Conservation (phyloP, 53 echinoderm and acorn worm genomes). For the Actinopyga echinites region DNA sequence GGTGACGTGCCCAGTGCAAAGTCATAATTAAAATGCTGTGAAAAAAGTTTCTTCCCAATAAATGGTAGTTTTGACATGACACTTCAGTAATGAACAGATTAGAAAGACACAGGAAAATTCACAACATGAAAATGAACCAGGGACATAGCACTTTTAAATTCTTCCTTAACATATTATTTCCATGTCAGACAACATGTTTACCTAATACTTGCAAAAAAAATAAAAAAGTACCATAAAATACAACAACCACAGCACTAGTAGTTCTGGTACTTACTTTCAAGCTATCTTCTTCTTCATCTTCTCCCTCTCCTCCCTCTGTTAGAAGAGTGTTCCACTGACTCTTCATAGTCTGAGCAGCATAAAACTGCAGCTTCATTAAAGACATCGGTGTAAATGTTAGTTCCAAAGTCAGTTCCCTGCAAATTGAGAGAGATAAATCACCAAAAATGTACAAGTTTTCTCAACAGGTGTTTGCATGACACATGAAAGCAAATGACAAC, state of each 20-base stretch:
- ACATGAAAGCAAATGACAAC: too few species aligned
- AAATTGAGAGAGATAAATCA: neutral
- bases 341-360: constrained; percentile 97
- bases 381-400: constrained; percentile 91
- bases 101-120: too few species aligned
- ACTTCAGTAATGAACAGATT: too few species aligned
- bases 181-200: too few species aligned
- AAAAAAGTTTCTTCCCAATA: too few species aligned
- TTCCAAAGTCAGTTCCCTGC: constrained; percentile 64
- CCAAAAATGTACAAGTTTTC: neutral
- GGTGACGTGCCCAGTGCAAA: too few species aligned
- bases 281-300: constrained; percentile 91
- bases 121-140: too few species aligned
- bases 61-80: too few species aligned
- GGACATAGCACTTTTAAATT: too few species aligned
- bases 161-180: too few species aligned
- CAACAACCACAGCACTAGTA: neutral
- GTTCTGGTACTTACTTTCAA: constrained; percentile 64
- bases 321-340: constrained; percentile 87
- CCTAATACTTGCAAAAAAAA: neutral
- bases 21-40: too few species aligned
- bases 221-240: neutral
- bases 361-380: constrained; percentile 95
- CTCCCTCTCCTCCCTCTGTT: constrained; percentile 62
- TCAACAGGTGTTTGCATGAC: neutral